phyloP scores from a whole-genome alignment of 2,113 vertebrate genomes.

The Trochalopteron elliotii region DNA sequence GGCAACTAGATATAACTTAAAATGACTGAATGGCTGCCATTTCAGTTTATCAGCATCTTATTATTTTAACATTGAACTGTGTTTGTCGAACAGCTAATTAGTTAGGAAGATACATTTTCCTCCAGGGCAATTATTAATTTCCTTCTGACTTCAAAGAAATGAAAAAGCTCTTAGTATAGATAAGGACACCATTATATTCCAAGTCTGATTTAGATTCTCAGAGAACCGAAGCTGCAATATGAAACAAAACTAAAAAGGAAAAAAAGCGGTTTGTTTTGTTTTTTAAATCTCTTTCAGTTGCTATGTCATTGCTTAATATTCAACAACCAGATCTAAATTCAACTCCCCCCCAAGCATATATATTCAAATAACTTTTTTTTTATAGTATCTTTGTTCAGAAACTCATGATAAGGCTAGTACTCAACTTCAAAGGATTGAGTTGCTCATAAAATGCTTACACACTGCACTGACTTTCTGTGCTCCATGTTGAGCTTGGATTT shows the following conservation, averaged over 20 bases:
- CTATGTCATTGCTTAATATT: neutral
- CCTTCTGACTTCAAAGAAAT: constrained; percentile 73
- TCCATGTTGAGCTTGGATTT: neutral
- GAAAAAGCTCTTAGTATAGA: constrained; percentile 60
- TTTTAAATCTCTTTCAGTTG: neutral
- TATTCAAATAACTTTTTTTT: neutral
- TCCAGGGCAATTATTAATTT: constrained; percentile 74
- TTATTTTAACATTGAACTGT: constrained; percentile 77
- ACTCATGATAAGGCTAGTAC: neutral
- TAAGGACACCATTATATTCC: constrained; percentile 54
- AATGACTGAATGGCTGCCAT: constrained; percentile 59
- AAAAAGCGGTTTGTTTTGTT: neutral
- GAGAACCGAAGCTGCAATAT: neutral
- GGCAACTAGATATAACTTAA: constrained; percentile 55
- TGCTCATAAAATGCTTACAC: neutral
- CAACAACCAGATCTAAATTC: neutral
- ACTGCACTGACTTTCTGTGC: neutral
- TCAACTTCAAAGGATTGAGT: neutral
- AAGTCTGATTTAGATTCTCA: constrained; percentile 30
- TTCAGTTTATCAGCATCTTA: constrained; percentile 73
- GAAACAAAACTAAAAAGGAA: neutral
- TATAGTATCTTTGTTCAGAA: neutral
- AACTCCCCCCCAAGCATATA: neutral
- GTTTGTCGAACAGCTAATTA: constrained; percentile 76
- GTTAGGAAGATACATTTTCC: constrained; percentile 77